These are phyloP conservation scores for Dendronephthya gigantea DNA, from an alignment of 64 coral and sea anemone species.

Conservation along the genomic window DNA sequence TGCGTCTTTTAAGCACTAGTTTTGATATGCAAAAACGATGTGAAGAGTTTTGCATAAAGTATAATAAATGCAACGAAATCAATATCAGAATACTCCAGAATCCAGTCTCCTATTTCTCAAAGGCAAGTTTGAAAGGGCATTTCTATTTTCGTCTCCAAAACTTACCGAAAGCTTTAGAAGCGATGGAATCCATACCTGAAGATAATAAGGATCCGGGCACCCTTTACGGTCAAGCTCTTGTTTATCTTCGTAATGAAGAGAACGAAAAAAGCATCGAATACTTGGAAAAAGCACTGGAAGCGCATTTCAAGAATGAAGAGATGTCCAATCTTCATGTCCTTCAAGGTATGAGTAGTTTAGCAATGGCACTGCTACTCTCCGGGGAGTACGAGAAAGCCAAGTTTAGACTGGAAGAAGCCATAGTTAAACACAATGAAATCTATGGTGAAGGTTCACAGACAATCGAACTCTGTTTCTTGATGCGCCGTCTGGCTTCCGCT, in stretches of 20 bases:
- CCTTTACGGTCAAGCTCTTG: not conserved
- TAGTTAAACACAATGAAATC: not conserved
- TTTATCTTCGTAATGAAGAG: not conserved
- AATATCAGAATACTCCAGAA: not conserved
- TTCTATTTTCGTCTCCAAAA: not conserved
- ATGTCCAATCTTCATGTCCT: not conserved
- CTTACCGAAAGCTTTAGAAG: not conserved
- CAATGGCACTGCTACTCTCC: not conserved
- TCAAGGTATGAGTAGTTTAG: not conserved
- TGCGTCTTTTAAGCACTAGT: not conserved
- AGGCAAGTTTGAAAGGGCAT: not conserved
- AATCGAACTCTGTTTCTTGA: not conserved
- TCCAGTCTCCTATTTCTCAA: not conserved
- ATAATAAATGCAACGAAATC: not conserved
- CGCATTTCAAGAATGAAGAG: not conserved
- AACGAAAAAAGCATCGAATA: not conserved
- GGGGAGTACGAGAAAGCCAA: not conserved
- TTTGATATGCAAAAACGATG: not conserved
- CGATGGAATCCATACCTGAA: not conserved
- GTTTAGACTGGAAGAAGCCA: not conserved
- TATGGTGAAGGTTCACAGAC: not conserved
- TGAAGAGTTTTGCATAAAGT: not conserved
- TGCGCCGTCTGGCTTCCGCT: not conserved
- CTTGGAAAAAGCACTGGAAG: not conserved
- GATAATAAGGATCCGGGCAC: not conserved